Conservation (phyloP, 2,888 invertebrate species). For the Pseudoips prasinana region DNA sequence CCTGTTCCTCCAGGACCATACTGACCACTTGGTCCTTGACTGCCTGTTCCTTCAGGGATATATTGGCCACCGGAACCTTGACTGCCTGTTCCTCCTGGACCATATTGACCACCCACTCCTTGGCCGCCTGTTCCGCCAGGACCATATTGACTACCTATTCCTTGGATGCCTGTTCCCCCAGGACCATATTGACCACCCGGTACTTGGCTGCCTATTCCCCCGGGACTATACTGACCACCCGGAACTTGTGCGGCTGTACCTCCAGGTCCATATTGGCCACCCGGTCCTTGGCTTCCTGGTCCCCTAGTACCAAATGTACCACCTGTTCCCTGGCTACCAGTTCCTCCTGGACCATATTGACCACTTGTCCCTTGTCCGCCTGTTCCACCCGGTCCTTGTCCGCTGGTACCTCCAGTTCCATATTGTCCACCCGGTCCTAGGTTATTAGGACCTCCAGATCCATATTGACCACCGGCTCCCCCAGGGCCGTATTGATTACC, state of each 20-base stretch:
- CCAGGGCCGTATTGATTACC: constrained; percentile 12
- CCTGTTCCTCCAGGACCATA: constrained; percentile 8
- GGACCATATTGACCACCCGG: constrained; percentile 4
- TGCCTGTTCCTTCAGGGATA: constrained; percentile 9
- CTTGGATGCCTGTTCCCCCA: constrained; percentile 1
- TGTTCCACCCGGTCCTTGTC: not conserved
- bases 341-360: constrained; percentile 9
- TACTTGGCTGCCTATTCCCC: not conserved
- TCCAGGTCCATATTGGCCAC: constrained; percentile 5
- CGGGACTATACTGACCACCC: constrained; percentile 6
- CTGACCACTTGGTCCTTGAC: constrained; percentile 12
- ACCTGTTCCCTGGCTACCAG: constrained; percentile 4
- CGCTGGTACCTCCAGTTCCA: not conserved
- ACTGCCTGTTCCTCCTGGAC: constrained; percentile 1
- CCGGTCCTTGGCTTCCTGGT: constrained; percentile 2
- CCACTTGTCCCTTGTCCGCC: constrained; percentile 1
- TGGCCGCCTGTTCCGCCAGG: constrained; percentile 3
- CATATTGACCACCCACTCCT: constrained; percentile 9
- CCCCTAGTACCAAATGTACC: constrained; percentile 16
- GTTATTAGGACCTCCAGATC: not conserved
- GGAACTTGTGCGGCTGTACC: not conserved
- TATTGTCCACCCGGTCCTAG: constrained; percentile 1
- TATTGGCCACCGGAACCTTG: constrained; percentile 10
- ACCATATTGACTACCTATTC: constrained; percentile 10
- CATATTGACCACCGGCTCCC: constrained; percentile 13